Evolutionary conservation across 1,140 invertebrate genomes (phyloP), one percentile per base, ranked within the genome.

Genomic region (Orchestia grillus): DNA sequence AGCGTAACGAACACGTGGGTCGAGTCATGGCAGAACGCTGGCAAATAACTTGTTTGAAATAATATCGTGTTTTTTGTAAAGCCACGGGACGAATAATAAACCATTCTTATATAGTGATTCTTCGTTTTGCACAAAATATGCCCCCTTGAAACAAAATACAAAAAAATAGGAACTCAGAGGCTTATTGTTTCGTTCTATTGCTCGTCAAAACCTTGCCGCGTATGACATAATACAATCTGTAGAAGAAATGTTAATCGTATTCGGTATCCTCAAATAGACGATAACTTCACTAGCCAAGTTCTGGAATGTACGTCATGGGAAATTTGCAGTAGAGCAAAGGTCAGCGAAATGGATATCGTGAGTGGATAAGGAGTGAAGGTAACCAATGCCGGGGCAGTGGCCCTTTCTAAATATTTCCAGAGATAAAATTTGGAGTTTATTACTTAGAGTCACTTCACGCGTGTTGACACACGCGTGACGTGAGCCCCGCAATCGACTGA

Each of bases 331-430:
- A 77, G 62, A 77, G 62, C 28, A 77, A 77, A 77, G 28, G 62
- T 3, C 62, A 77, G 62, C 1, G 62, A 36, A 77, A 77, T 77
- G 62, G 28, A 77, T 77, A 77, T 36, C 62, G 62, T 77, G 62
- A 77, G 62, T 77, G 62, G 62, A 77, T 77, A 77, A 77, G 47
- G 62, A 77, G 62, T 77, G 62, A 77, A 77, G 62, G 62, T 77
- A 77, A 77, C 62, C 28, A 36, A 77, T n/a, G 28, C 62, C 11
- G 1, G 28, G 1, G 1, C 62, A 77, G 28, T 36, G 62, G 11
- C 11, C 62, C 62, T 77, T 77, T 77, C 62, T 77, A n/a, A n/a
- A n/a, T n/a, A 77, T 77, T 77, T 77, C 62, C 62, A 77, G 11
- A 77, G 62, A 77, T 36, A 19, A 77, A 77, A 77, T 77, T 77